These are phyloP conservation scores for Coronaproctus castanopsis DNA, from an alignment of 2,888 invertebrate genomes.

Conservation along the genomic window DNA sequence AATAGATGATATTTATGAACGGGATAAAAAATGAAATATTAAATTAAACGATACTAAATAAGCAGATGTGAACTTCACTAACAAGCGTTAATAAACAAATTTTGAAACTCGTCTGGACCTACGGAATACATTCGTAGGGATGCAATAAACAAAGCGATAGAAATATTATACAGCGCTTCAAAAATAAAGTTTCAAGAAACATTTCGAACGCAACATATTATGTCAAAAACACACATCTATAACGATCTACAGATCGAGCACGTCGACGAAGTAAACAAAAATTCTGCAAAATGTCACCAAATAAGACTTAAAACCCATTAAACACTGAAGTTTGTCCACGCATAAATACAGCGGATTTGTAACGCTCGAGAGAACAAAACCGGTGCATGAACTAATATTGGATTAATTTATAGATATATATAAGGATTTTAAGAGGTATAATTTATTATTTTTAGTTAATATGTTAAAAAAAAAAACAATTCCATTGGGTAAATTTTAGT, in stretches of 20 bases:
- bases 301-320: neutral
- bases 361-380: neutral
- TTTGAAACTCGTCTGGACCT: neutral
- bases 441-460: too few species aligned
- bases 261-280: neutral
- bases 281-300: neutral
- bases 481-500: too few species aligned
- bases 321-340: neutral
- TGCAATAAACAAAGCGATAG: neutral
- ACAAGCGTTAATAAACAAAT: neutral
- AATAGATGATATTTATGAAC: neutral
- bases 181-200: neutral
- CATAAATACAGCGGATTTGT: neutral
- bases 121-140: neutral
- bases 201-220: neutral
- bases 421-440: too few species aligned
- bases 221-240: neutral
- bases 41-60: too few species aligned
- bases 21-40: neutral
- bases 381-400: neutral
- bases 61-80: neutral
- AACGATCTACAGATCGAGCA: neutral
- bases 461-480: too few species aligned
- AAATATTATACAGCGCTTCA: neutral
- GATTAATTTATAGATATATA: too few species aligned